Percentiles rank a stretch among this genome's conserved stretches.
Evolutionary conservation across 2,113 vertebrate species (phyloP).

Genomic region (Balaeniceps rex): DNA sequence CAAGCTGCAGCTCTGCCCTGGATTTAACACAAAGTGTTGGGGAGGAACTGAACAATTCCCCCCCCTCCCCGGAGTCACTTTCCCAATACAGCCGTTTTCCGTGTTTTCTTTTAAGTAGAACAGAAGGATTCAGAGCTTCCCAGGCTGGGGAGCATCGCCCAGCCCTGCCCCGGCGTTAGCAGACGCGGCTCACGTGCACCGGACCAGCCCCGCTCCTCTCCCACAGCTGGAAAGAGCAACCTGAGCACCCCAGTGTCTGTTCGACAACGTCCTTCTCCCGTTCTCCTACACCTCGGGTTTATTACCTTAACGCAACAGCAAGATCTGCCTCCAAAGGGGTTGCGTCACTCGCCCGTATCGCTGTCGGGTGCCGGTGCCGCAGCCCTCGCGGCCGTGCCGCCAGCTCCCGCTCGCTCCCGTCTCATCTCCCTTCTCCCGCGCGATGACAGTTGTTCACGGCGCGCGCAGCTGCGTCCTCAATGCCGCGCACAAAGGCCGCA

Average conservation of each 20-base stretch:
- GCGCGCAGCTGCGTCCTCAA: rapidly evolving
- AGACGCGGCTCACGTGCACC: rapidly evolving
- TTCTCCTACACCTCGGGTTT: neutral
- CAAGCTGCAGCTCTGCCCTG: neutral
- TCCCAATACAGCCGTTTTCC: neutral
- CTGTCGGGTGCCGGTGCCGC: neutral
- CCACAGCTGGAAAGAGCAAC: neutral
- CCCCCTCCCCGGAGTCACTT: neutral
- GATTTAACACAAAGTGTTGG: neutral
- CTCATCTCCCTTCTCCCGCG: neutral
- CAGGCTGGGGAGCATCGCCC: neutral
- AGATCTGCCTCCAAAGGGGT: neutral
- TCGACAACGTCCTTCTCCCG: rapidly evolving
- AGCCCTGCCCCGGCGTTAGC: neutral
- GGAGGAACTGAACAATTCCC: neutral
- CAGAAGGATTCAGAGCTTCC: neutral
- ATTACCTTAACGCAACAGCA: rapidly evolving
- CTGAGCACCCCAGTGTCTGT: rapidly evolving
- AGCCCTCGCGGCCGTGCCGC: neutral
- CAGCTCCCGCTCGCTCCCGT: neutral
- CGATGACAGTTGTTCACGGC: rapidly evolving
- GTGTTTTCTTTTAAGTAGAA: neutral
- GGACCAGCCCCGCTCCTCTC: neutral
- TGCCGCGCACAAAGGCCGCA: neutral
- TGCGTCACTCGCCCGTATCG: rapidly evolving